A percentile compares a stretch with the other conserved stretches of the same genome.
phyloP scores from a whole-genome alignment of 2,888 invertebrate species.

The Lasioglossum oenotherae region DNA sequence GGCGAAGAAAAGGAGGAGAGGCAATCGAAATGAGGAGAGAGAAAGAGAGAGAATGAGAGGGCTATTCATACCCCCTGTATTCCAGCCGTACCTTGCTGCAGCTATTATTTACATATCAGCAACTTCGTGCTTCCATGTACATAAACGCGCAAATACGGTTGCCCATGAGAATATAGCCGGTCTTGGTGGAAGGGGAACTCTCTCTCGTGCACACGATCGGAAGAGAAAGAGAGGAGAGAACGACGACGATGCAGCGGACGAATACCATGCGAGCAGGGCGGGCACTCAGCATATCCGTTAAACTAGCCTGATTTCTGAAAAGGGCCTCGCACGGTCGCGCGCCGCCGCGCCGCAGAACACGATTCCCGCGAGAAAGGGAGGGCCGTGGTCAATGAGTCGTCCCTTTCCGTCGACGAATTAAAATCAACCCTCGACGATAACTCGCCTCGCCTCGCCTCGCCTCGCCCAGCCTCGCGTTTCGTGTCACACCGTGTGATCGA shows the following conservation, averaged over 20 bases:
- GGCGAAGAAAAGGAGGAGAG: constrained; percentile 46
- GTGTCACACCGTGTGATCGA: not conserved
- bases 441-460: not conserved
- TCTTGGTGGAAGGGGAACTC: not conserved
- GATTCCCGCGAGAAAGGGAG: constrained; percentile 23
- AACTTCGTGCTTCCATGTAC: constrained; percentile 68
- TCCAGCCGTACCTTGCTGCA: constrained; percentile 61
- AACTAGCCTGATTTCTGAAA: constrained; percentile 69
- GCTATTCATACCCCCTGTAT: constrained; percentile 53
- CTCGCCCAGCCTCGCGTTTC: not conserved
- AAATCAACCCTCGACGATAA: constrained; percentile 12
- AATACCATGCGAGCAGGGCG: constrained; percentile 22
- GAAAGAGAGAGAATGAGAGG: constrained; percentile 16
- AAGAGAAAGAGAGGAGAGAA: not conserved
- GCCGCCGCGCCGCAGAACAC: constrained; percentile 36
- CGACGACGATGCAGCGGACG: constrained; percentile 33
- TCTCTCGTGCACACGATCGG: not conserved
- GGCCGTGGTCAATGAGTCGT: constrained; percentile 54
- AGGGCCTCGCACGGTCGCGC: constrained; percentile 34
- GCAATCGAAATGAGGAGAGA: constrained; percentile 42
- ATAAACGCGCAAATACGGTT: constrained; percentile 68
- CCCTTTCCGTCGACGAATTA: constrained; percentile 31
- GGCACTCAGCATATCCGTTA: constrained; percentile 46
- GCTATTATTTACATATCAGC: constrained; percentile 78
- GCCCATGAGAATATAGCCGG: constrained; percentile 56